A percentile compares a stretch with the other conserved stretches of the same genome.
Conservation (phyloP, 2,888 invertebrate genomes). For the Nephrotoma guestfalica region DNA sequence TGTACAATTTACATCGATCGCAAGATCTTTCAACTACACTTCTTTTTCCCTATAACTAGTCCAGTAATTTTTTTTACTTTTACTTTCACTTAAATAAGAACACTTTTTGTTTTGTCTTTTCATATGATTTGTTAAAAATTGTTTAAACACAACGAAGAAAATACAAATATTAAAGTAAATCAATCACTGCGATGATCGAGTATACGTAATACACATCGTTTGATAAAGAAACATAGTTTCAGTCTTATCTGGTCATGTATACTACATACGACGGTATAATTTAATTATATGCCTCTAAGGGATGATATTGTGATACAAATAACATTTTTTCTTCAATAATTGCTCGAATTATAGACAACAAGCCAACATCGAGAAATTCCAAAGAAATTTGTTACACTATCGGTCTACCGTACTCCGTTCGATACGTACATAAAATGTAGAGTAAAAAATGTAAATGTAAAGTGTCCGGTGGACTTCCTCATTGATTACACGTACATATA, state of each 20-base stretch:
- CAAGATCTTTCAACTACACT: background rate
- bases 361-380: background rate
- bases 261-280: background rate
- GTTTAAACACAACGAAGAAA: background rate
- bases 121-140: background rate
- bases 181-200: background rate
- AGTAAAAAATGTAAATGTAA: background rate
- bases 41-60: background rate
- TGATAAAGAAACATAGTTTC: background rate
- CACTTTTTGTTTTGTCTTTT: background rate
- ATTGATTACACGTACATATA: background rate
- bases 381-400: background rate
- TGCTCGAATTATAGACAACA: background rate
- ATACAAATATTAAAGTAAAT: background rate
- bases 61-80: background rate
- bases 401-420: background rate
- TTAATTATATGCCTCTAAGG: background rate
- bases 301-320: background rate
- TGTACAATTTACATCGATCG: background rate
- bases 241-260: background rate
- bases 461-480: background rate
- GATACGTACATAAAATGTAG: background rate
- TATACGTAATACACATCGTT: background rate
- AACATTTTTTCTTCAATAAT: background rate
- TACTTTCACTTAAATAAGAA: background rate